Evolutionary conservation across 1,140 invertebrate species (phyloP).

Genomic region (Drosophila paulistorum): DNA sequence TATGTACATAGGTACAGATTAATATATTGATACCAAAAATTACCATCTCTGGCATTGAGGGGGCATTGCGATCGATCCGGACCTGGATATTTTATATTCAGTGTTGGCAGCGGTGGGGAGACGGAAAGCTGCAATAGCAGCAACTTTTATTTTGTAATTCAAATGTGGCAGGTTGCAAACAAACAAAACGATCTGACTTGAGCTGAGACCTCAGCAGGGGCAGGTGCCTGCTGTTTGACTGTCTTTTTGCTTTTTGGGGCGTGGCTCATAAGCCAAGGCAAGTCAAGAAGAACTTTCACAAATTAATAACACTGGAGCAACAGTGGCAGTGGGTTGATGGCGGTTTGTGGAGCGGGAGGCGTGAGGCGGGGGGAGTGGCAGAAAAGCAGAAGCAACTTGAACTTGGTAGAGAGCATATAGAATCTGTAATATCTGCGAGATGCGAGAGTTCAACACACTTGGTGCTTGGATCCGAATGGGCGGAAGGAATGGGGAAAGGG

Average conservation of each 20-base stretch:
- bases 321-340: conserved; percentile 14
- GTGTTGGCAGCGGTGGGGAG: background rate
- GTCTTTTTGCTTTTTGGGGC: conserved; percentile 33
- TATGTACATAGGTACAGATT: too few relatives aligned
- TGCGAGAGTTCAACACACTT: conserved; percentile 63
- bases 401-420: conserved; percentile 33
- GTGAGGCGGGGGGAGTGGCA: background rate
- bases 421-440: conserved; percentile 26
- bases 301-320: conserved; percentile 67
- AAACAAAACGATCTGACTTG: conserved; percentile 52
- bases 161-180: conserved; percentile 63
- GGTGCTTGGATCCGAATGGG: conserved; percentile 8
- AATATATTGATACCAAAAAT: too few relatives aligned
- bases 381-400: conserved; percentile 17
- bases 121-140: conserved; percentile 3
- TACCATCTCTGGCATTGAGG: too few relatives aligned
- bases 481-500: background rate
- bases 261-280: conserved; percentile 42
- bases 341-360: background rate
- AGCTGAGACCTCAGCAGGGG: conserved; percentile 24
- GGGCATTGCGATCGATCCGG: background rate
- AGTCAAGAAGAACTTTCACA: conserved; percentile 67
- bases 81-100: conserved; percentile 2
- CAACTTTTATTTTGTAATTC: conserved; percentile 61
- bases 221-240: conserved; percentile 45